Base-by-base conservation (phyloP, 2,797 vertebrate genomes). In the Acrossocheilus wenchowensis region DNA sequence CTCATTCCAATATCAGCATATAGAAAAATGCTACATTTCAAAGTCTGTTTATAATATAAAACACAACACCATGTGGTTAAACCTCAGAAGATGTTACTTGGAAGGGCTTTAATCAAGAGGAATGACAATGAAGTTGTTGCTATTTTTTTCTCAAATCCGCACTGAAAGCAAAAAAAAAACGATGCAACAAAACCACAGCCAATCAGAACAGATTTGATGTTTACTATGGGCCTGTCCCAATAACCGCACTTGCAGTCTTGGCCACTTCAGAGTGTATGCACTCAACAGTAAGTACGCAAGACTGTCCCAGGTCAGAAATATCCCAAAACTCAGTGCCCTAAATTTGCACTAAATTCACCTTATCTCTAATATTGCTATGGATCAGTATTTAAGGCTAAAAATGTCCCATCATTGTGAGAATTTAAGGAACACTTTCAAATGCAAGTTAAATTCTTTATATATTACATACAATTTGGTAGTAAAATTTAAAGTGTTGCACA, bases 21-120 rank as follows among this genome's bases (percentile, higher is more conserved):
- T 73, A 21, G 34, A 69, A 69, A 39, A 21, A 4, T 10, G 1
- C 10, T 39, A 39, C 34, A 69, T 69, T 69, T 69, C 34, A 64
- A 80, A 62, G 23, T 17, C n/a, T 57, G 14, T 82, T 52, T 71
- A 52, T 81, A 52, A 69, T 68, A 71, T 68, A 52, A 36, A 69
- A 39, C 26, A 23, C 62, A 68, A 50, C 10, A 17, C 30, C 45
- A 39, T 52, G 43, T 69, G 30, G 64, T 69, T 69, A 23, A 54
- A 54, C 30, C 1, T 45, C 41, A 64, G 52, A n/a, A 14, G 15
- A 48, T 15, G 62, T 66, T 66, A 21, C 41, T 50, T 50, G 26
- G 17, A 81, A 23, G 62, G 26, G 60, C 62, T 48, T 81, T 68
- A 36, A 10, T 48, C 26, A 68, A 68, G 6, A 50, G 62, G 36